A percentile compares a stretch with the other conserved stretches of the same genome.
Conservation (phyloP, 2,888 invertebrate genomes). For the Agrotis puta region DNA sequence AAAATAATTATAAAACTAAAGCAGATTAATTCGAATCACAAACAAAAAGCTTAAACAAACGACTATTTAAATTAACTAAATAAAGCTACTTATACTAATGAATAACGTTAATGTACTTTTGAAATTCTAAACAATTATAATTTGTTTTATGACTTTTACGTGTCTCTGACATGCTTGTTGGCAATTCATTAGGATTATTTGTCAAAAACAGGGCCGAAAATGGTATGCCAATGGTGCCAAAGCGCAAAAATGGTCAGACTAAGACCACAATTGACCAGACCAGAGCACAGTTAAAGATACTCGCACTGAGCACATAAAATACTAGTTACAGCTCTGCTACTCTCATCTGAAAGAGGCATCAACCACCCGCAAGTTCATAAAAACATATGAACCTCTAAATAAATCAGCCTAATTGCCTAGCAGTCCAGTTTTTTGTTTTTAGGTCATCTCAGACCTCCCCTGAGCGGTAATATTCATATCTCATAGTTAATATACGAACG, state of each 20-base stretch:
- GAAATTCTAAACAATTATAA: constrained; percentile 50
- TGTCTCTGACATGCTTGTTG: constrained; percentile 26
- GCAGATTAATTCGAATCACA: constrained; percentile 30
- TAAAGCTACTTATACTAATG: constrained; percentile 48
- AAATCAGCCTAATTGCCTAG: constrained; percentile 46
- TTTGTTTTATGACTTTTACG: constrained; percentile 35
- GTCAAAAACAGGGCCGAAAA: constrained; percentile 31
- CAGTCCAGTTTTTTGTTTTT: constrained; percentile 38
- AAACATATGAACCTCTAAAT: constrained; percentile 55
- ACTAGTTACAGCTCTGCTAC: background rate
- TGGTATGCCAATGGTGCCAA: too few relatives aligned
- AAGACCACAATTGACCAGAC: too few relatives aligned
- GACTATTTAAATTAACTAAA: constrained; percentile 46
- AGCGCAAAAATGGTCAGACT: too few relatives aligned
- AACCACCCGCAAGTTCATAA: constrained; percentile 48
- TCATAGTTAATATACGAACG: constrained; percentile 16
- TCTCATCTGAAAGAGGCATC: constrained; percentile 48
- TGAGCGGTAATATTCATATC: constrained; percentile 44
- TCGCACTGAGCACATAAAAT: too few relatives aligned
- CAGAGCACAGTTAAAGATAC: too few relatives aligned
- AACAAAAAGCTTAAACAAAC: constrained; percentile 53
- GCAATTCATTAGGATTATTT: constrained; percentile 48
- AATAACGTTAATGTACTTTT: constrained; percentile 51
- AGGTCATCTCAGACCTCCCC: constrained; percentile 35
- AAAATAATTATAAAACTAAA: constrained; percentile 40